Base-by-base conservation (phyloP, 2,888 invertebrate species). In the Trissolcus japonicus region DNA sequence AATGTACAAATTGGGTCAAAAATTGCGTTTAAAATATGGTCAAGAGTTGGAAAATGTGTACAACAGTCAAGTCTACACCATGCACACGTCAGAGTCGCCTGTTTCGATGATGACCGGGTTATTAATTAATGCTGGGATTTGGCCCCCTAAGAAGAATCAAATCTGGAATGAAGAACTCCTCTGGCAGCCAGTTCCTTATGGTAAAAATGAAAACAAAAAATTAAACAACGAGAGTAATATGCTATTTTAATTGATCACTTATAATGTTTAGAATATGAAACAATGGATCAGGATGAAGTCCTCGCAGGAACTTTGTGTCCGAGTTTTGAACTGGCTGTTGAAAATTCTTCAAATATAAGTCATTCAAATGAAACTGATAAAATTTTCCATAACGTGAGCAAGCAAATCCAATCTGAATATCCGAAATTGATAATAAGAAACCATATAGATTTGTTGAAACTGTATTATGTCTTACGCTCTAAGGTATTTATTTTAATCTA, bases 31-130 rank as follows among this genome's bases (percentile, higher is more conserved):
- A 6, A 87, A 86, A 11, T 92, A 92, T 80, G 86, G 88, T n/a
- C 82, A 86, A 0, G 88, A 91, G 29, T 83, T 92, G 43, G 91
- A 90, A 0, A 82, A 82, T 1, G 79, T 90, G 13, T 92, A 92
- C 82, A 82, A 89, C 0, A 88, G 90, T 0, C 75, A 82, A 9
- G 35, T 80, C 2, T 80, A 84, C 6, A 80, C 78, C 43, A 89
- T 91, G 54, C 89, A 92, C 21, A 94, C 94, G 41, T 94, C 95
- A 0, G 92, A 94, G 84, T 93, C 91, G 83, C 93, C 94, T 62
- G 90, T 95, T 56, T 95, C 95, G 0, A 92, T 95, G 88, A 94
- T 94, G 92, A 94, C 94, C 3, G 94, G 93, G 0, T 90, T 94
- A 74, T 89, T 93, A 25, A 93, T 94, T 3, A 88, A 94, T 71